Conservation (phyloP, 2,113 vertebrate genomes). For the Petaurus breviceps region DNA sequence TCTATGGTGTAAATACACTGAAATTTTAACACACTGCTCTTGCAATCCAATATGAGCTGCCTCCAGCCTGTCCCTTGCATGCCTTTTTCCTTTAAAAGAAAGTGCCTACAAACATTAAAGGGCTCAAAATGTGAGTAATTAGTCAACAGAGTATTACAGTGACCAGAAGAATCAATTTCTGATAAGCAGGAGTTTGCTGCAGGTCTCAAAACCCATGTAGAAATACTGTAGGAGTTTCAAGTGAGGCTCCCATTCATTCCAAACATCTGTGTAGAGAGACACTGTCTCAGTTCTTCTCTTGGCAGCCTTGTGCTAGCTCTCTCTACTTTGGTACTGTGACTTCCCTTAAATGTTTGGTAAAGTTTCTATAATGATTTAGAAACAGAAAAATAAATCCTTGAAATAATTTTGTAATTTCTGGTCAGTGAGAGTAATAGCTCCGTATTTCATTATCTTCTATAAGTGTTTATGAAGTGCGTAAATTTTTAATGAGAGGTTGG, state of each 20-base stretch:
- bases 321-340: neutral
- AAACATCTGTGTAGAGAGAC: neutral
- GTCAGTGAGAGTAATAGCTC: neutral
- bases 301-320: neutral
- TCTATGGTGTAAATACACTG: neutral
- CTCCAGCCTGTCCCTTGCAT: neutral
- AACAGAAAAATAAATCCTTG: neutral
- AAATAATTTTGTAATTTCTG: neutral
- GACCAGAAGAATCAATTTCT: neutral
- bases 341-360: constrained; percentile 7
- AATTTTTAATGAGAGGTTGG: constrained; percentile 37
- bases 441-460: constrained; percentile 11
- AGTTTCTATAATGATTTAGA: neutral
- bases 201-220: neutral
- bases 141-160: neutral
- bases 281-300: neutral
- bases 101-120: neutral
- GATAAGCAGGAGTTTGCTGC: neutral
- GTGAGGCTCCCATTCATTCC: neutral
- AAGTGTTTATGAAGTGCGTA: constrained; percentile 14
- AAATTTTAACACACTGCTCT: neutral
- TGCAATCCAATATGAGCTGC: neutral
- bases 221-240: neutral
- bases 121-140: neutral
- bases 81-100: neutral